A percentile compares a stretch with the other conserved stretches of the same genome.
Evolutionary conservation across 2,888 invertebrate species (phyloP).

Genomic region (Monoplex corrugatus): DNA sequence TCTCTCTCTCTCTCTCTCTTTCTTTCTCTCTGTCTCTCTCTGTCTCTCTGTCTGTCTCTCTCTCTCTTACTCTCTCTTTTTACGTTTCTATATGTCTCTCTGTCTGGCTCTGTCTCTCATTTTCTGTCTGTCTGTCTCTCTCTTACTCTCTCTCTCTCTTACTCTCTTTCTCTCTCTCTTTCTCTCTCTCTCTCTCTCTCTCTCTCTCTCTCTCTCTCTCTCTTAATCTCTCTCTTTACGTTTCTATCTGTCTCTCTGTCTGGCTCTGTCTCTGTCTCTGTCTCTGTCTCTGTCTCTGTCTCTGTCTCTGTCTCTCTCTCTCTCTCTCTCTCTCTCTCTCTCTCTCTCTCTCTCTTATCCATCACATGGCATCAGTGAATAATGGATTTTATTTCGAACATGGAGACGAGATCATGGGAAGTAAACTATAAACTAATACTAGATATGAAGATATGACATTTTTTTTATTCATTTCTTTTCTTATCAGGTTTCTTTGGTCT

Average conservation of each 20-base stretch:
- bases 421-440: too few relatives aligned
- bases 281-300: not conserved
- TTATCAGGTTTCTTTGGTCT: too few relatives aligned
- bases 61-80: not conserved
- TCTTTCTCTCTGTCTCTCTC: not conserved
- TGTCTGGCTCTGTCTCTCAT: not conserved
- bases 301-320: not conserved
- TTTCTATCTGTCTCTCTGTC: not conserved
- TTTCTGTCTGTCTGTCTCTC: slow-evolving; percentile 3
- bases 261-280: not conserved
- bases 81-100: not conserved
- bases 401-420: too few relatives aligned
- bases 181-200: slow-evolving; percentile 19
- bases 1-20: not conserved
- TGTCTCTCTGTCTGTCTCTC: not conserved
- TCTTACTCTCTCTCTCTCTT: not conserved
- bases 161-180: slow-evolving; percentile 4
- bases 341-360: not conserved
- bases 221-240: not conserved
- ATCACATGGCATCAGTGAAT: not conserved
- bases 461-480: too few relatives aligned
- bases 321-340: not conserved
- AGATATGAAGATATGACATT: too few relatives aligned
- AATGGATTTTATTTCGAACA: too few relatives aligned
- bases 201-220: slow-evolving; percentile 5